Base-by-base conservation (phyloP, 2,888 invertebrate genomes). In the Hymenopus coronatus region DNA sequence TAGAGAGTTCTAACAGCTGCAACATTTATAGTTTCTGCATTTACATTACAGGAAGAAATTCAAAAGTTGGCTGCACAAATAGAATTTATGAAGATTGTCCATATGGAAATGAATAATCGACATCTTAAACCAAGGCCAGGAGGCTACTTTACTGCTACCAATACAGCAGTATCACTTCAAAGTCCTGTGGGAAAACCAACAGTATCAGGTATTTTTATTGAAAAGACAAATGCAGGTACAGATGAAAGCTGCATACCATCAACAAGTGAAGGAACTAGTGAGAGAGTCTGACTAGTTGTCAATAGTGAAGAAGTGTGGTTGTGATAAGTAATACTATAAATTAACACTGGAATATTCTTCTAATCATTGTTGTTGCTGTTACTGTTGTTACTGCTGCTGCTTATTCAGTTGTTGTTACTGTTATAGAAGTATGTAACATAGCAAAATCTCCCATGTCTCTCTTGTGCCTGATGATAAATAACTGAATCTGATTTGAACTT, bases 51-150 rank as follows among this genome's bases (percentile, higher is more conserved):
- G 97, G 98, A 98, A 93, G 98, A 98, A 94, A 96, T 98, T 70
- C 98, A 98, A 92, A 98, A 98, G 93, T 94, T 98, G 91, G 98
- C 98, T 0, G 97, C 97, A 33, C 98, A 98, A 93, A 98, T 98
- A 91, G 98, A 98, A 93, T 97, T 97, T 93, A 97, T 98, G 97
- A 97, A 97, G 94, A 98, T 98, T 93, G 97, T 98, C 28, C 97
- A 98, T 92, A 98, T 98, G 98, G 97, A 98, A 93, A 96, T 97
- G 94, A 97, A 98, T 94, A 98, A 98, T 93, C 95, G 98, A 9
- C 98, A 98, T 93, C 94, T 98, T 91, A 97, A 97, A 91, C 97
- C 97, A 90, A 96, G 97, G 91, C 95, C 96, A 1, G 97, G 97
- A 28, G 96, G 97, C 2, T 97, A 97, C 93, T 97, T 97, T 93